phyloP scores from a whole-genome alignment of 37 sponge, comb jelly and placozoan species.

The Dysidea cf. avara region DNA sequence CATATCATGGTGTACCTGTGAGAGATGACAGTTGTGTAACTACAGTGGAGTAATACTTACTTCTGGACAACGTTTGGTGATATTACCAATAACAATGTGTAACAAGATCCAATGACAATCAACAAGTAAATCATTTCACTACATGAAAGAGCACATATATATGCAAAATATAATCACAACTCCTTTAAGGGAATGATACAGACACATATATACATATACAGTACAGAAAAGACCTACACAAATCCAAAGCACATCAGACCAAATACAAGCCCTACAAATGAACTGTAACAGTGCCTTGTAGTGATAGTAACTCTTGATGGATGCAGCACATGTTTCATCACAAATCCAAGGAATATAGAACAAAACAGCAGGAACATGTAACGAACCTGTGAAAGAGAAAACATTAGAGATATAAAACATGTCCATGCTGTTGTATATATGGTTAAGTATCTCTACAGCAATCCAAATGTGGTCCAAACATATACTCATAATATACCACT shows the following conservation, averaged over 20 bases:
- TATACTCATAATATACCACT: too few relatives aligned
- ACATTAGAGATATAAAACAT: too few relatives aligned
- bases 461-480: too few relatives aligned
- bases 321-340: constrained; percentile 40
- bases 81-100: constrained; percentile 28
- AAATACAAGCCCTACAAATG: constrained; percentile 35
- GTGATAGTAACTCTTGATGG: constrained; percentile 28
- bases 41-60: too few relatives aligned
- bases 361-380: constrained; percentile 43
- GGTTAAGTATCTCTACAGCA: too few relatives aligned
- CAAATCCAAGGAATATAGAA: constrained; percentile 33
- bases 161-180: too few relatives aligned
- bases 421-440: too few relatives aligned
- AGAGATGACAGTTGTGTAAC: too few relatives aligned
- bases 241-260: constrained; percentile 60
- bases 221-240: too few relatives aligned
- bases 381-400: too few relatives aligned
- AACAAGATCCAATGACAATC: constrained; percentile 10
- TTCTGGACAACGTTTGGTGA: constrained; percentile 32
- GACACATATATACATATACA: too few relatives aligned
- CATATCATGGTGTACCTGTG: constrained; percentile 26
- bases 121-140: constrained; percentile 29
- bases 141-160: background rate
- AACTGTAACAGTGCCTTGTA: constrained; percentile 24
- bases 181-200: too few relatives aligned